A percentile compares a stretch with the other conserved stretches of the same genome.
phyloP scores from a whole-genome alignment of 2,797 vertebrate species.

The Xerus rutilus region DNA sequence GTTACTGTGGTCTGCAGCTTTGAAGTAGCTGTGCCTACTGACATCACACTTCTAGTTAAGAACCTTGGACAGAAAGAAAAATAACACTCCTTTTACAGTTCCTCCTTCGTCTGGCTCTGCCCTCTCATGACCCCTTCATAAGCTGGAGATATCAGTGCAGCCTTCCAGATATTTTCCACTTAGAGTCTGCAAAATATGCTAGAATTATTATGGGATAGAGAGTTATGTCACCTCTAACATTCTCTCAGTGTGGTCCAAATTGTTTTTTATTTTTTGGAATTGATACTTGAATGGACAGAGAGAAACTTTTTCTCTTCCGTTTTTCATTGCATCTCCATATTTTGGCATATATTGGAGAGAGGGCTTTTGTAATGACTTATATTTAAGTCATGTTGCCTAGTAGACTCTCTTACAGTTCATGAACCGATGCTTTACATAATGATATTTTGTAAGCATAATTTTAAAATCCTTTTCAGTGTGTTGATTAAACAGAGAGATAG shows the following conservation, averaged over 20 bases:
- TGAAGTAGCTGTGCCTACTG: background rate
- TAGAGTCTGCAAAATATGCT: background rate
- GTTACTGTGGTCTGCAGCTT: background rate
- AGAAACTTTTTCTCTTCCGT: background rate
- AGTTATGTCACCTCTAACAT: background rate
- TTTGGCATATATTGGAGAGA: background rate
- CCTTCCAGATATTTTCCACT: background rate
- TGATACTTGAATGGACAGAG: slow-evolving; percentile 14
- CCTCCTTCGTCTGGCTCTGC: background rate
- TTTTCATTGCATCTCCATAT: slow-evolving; percentile 19
- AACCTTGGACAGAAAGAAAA: background rate
- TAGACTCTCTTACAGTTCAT: background rate
- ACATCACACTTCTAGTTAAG: background rate
- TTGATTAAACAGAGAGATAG: slow-evolving; percentile 34
- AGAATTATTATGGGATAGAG: background rate
- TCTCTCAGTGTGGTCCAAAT: background rate
- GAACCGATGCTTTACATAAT: background rate
- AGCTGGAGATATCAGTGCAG: background rate
- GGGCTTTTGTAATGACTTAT: background rate
- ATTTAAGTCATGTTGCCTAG: background rate
- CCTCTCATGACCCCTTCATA: background rate
- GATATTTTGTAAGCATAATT: slow-evolving; percentile 24
- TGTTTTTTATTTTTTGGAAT: slow-evolving; percentile 22
- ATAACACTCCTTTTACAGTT: background rate
- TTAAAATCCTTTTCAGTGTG: background rate